Percentiles rank a stretch among this genome's conserved stretches.
Conservation (phyloP, 2,113 vertebrate species). For the Tragelaphus buxtoni region DNA sequence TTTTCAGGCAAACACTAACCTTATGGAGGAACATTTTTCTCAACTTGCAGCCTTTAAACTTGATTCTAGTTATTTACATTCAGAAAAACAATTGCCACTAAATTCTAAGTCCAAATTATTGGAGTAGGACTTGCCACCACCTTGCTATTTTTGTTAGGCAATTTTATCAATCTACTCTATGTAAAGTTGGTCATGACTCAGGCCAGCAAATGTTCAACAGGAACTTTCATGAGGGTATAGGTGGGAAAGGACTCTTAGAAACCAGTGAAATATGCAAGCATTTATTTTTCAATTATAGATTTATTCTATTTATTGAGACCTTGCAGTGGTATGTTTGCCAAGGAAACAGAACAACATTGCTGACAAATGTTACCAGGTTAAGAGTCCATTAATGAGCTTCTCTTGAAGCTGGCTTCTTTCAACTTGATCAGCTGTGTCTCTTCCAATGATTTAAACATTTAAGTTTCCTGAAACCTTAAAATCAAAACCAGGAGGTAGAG, state of each 20-base stretch:
- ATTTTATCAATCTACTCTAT: neutral
- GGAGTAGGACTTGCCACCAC: neutral
- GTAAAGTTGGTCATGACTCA: neutral
- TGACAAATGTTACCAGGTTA: neutral
- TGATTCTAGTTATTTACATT: neutral
- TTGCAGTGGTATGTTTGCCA: neutral
- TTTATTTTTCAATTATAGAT: neutral
- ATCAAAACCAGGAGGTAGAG: neutral
- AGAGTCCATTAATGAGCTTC: neutral
- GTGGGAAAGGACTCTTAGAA: neutral
- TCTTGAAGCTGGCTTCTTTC: slow-evolving; percentile 14
- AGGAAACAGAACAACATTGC: neutral
- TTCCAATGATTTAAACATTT: slow-evolving; percentile 25
- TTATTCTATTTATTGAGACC: neutral
- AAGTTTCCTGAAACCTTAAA: neutral
- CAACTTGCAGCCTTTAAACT: neutral
- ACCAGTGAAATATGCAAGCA: neutral
- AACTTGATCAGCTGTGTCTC: neutral
- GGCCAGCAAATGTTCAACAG: neutral
- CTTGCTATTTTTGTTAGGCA: neutral
- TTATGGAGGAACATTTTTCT: neutral
- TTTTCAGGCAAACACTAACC: neutral
- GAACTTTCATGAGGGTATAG: neutral
- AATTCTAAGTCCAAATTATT: neutral
- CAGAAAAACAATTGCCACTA: neutral